Conservation (phyloP, 2,888 invertebrate species). For the Cephus pulcher region DNA sequence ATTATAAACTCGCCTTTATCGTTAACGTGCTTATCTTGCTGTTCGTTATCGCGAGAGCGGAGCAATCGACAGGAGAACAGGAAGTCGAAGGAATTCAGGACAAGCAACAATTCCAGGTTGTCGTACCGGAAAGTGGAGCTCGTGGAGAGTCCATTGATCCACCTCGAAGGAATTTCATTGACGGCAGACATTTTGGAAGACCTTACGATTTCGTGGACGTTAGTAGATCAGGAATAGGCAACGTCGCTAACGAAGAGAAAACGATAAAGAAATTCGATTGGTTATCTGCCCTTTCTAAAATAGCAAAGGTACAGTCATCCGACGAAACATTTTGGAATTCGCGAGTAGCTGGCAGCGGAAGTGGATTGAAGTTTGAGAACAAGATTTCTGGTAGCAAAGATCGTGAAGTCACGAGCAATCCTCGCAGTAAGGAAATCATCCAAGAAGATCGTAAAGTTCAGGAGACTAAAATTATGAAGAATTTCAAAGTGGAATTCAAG, state of each 20-base stretch:
- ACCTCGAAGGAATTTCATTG: not conserved
- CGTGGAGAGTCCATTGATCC: not conserved
- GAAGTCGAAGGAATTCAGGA: not conserved
- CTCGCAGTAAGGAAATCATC: not conserved
- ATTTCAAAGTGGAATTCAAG: conserved; percentile 6
- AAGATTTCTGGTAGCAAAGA: not conserved
- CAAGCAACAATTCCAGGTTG: not conserved
- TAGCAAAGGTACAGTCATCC: conserved; percentile 32
- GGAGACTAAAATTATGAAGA: not conserved
- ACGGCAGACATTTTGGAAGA: not conserved
- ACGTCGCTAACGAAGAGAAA: not conserved
- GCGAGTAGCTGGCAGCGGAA: not conserved
- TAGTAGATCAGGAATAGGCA: not conserved
- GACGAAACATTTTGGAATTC: not conserved
- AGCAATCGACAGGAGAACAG: not conserved
- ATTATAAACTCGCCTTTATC: not conserved
- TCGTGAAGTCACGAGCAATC: not conserved
- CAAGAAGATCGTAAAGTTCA: not conserved
- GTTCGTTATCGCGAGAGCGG: not conserved
- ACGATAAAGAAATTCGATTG: conserved; percentile 32
- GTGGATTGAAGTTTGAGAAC: not conserved
- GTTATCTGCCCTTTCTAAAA: conserved; percentile 43
- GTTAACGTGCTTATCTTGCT: not conserved
- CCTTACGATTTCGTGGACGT: not conserved
- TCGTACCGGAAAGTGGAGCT: not conserved